These are phyloP conservation scores for Eilema caniola DNA, from an alignment of 2,888 invertebrate species.

Conservation along the genomic window DNA sequence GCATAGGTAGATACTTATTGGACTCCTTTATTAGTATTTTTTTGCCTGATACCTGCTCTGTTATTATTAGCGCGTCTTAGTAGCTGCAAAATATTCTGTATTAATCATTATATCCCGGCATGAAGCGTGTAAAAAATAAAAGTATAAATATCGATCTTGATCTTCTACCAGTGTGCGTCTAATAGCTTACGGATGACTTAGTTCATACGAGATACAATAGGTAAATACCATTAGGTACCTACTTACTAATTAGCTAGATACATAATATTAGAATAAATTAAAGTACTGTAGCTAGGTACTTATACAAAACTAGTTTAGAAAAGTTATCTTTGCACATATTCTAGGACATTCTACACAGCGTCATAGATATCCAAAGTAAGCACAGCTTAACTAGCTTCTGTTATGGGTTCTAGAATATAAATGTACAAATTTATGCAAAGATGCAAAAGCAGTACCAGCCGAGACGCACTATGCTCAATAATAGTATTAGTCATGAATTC, in stretches of 20 bases:
- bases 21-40: conserved; percentile 21
- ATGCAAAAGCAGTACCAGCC: not conserved
- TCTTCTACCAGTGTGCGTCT: not conserved
- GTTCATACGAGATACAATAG: not conserved
- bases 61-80: not conserved
- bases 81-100: not conserved
- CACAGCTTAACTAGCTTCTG: no score
- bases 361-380: no score
- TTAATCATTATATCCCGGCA: conserved; percentile 1
- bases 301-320: not conserved
- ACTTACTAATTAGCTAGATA: not conserved
- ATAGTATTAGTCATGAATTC: no score
- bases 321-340: not conserved
- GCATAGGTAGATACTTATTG: conserved; percentile 24
- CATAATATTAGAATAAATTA: not conserved
- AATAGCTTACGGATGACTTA: not conserved
- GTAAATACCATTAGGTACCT: not conserved
- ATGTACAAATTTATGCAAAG: not conserved
- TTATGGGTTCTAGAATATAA: no score
- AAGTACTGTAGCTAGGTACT: not conserved
- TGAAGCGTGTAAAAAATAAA: not conserved
- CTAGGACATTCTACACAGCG: no score
- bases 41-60: not conserved
- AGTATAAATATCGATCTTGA: not conserved
- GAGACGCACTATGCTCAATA: not conserved